phyloP scores from a whole-genome alignment of 1,140 invertebrate species.

The Sycophila sp. region DNA sequence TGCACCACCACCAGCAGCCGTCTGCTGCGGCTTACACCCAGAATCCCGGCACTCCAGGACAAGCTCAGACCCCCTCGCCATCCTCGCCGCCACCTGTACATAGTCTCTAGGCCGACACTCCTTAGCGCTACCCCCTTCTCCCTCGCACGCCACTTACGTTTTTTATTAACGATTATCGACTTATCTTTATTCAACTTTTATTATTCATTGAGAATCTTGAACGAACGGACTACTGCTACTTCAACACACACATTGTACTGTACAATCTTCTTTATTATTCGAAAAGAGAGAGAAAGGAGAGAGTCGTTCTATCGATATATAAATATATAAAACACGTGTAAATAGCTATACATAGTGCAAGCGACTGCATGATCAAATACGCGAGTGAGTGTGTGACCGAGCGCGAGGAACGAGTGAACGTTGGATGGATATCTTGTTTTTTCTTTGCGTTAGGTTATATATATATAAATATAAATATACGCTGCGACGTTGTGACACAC shows the following conservation, averaged over 20 bases:
- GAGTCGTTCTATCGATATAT: conserved; percentile 8
- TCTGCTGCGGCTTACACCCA: conserved; percentile 42
- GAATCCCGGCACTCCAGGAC: conserved; percentile 59
- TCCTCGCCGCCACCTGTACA: conserved; percentile 66
- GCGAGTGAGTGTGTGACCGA: conserved; percentile 30
- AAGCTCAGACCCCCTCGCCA: conserved; percentile 62
- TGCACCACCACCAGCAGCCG: conserved; percentile 55
- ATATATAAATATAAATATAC: conserved; percentile 38
- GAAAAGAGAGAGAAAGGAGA: not conserved
- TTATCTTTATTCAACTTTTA: not conserved
- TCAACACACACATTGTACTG: conserved; percentile 5
- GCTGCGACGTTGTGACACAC: conserved; percentile 33
- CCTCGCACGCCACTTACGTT: conserved; percentile 41
- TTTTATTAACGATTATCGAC: conserved; percentile 33
- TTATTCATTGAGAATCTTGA: not conserved
- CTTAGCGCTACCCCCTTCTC: conserved; percentile 49
- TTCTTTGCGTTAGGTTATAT: conserved; percentile 35
- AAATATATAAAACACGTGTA: conserved; percentile 52
- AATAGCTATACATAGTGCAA: conserved; percentile 63
- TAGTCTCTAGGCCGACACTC: conserved; percentile 61
- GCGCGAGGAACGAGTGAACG: conserved; percentile 17
- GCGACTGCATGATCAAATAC: conserved; percentile 27
- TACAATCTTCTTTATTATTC: conserved; percentile 20
- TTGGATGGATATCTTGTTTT: conserved; percentile 22
- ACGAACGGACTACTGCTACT: conserved; percentile 19